A percentile compares a stretch with the other conserved stretches of the same genome.
Evolutionary conservation across 2,113 vertebrate genomes (phyloP).

Genomic region (Datnioides undecimradiatus): DNA sequence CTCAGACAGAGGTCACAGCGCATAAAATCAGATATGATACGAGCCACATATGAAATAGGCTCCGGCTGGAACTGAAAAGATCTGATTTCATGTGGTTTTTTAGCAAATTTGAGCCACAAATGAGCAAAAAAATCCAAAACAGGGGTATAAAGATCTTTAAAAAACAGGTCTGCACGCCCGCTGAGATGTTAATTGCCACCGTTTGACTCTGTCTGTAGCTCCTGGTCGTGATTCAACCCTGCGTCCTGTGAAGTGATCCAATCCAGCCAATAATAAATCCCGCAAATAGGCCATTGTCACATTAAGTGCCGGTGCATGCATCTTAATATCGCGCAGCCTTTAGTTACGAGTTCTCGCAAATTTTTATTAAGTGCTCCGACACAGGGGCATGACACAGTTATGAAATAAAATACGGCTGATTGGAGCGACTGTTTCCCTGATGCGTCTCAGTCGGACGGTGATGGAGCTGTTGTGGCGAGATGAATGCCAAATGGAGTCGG

Average conservation of each 20-base stretch:
- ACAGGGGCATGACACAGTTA: conserved; percentile 37
- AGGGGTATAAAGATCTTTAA: no score
- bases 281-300: conserved; percentile 45
- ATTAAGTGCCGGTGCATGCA: conserved; percentile 25
- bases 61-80: no score
- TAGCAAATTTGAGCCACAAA: no score
- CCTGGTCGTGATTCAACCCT: conserved; percentile 26
- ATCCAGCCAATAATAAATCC: conserved; percentile 40
- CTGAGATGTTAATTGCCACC: conserved; percentile 12
- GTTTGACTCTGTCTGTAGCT: conserved; percentile 18
- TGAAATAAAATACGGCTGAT: conserved; percentile 34
- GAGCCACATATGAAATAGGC: no score
- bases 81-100: no score
- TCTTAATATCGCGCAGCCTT: conserved; percentile 36
- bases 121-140: no score
- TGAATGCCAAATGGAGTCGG: conserved; percentile 62
- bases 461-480: conserved; percentile 60
- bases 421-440: conserved; percentile 26
- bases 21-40: no score
- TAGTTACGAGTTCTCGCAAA: conserved; percentile 28
- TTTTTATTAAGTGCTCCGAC: conserved; percentile 39
- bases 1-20: no score
- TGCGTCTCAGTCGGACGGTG: conserved; percentile 27
- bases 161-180: background rate
- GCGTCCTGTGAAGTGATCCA: conserved; percentile 19